Evolutionary conservation across 37 sponge, comb jelly and placozoan genomes (phyloP).

Genomic region (Spongia lamella): DNA sequence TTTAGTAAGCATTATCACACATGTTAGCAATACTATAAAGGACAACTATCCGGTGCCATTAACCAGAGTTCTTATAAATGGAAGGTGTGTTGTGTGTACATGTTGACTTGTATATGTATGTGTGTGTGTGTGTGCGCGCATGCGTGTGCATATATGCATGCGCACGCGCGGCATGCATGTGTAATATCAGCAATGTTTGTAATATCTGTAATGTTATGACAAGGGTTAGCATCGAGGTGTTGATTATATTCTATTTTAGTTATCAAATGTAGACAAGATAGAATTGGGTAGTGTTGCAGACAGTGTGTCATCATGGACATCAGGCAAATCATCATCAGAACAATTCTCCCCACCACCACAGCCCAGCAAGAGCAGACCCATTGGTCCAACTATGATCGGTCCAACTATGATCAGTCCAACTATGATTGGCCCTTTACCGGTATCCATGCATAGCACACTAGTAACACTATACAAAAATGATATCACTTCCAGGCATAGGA

Average conservation of each 20-base stretch:
- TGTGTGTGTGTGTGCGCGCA: conserved; percentile 16
- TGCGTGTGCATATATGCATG: conserved; percentile 5
- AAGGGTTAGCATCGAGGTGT: too few relatives aligned
- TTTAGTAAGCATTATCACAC: not conserved
- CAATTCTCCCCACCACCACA: not conserved
- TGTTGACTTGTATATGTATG: conserved; percentile 10
- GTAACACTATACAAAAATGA: too few relatives aligned
- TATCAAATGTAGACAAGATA: not conserved
- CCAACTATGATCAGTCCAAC: too few relatives aligned
- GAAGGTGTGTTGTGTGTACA: conserved; percentile 59
- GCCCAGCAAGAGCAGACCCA: conserved; percentile 4
- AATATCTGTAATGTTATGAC: too few relatives aligned
- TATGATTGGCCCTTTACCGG: too few relatives aligned
- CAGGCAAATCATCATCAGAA: not conserved
- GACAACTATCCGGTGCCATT: conserved; percentile 35
- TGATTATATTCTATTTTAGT: too few relatives aligned
- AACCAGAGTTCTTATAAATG: conserved; percentile 70
- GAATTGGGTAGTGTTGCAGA: conserved; percentile 33
- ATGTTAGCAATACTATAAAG: conserved; percentile 71
- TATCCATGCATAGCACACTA: too few relatives aligned
- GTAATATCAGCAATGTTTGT: not conserved
- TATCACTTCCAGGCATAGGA: too few relatives aligned
- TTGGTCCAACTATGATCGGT: conserved; percentile 28
- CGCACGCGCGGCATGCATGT: not conserved
- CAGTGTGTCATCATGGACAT: conserved; percentile 64